Evolutionary conservation across 2,113 vertebrate genomes (phyloP).

Genomic region (Murina feae): DNA sequence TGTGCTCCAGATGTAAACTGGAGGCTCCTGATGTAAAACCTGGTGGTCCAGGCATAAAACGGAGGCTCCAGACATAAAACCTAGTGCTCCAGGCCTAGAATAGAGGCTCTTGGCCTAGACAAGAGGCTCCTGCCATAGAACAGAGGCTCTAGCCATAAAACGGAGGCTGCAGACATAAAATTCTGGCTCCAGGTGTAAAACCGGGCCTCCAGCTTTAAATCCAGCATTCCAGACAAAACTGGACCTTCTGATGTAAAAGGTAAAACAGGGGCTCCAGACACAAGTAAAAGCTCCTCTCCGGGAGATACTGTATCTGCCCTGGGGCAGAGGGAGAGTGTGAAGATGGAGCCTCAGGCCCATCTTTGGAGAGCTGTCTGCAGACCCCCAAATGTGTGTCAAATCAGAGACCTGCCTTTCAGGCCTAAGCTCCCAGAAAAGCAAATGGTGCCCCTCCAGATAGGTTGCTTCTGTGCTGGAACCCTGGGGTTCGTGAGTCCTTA

Average conservation of each 20-base stretch:
- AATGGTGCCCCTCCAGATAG: neutral
- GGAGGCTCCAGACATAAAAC: neutral
- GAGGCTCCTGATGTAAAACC: neutral
- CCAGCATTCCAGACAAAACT: neutral
- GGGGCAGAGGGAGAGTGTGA: neutral
- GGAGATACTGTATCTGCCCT: accelerated
- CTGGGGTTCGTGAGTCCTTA: neutral
- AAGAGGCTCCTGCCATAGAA: neutral
- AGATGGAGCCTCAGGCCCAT: too few species aligned
- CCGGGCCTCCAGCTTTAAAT: neutral
- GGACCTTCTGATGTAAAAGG: neutral
- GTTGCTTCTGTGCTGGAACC: neutral
- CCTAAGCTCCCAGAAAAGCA: neutral
- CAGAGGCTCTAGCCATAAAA: neutral
- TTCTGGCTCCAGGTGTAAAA: neutral
- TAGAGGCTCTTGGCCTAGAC: neutral
- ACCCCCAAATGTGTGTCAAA: neutral
- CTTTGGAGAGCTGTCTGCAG: too few species aligned
- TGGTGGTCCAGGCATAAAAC: neutral
- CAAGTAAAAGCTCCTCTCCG: too few species aligned
- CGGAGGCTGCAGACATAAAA: neutral
- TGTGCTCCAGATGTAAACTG: neutral
- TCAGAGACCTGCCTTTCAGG: neutral
- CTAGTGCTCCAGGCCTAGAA: neutral
- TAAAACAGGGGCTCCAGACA: neutral